These are phyloP conservation scores for Microcebus jonahi DNA, from an alignment of 2,113 vertebrate species.

Conservation along the genomic window DNA sequence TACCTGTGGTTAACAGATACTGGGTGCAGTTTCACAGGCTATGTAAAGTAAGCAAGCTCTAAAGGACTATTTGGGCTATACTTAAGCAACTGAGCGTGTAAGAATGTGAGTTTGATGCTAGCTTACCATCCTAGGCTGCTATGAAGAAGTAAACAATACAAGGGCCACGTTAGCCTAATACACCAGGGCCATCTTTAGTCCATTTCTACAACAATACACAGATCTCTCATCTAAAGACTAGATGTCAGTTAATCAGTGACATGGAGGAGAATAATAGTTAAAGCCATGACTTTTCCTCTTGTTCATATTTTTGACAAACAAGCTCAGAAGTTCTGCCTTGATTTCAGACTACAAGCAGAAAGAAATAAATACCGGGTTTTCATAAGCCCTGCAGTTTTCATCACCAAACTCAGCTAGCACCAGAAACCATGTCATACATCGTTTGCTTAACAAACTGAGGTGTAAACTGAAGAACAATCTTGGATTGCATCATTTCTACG, in stretches of 20 bases:
- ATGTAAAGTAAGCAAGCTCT: not conserved
- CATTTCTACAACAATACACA: not conserved
- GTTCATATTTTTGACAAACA: not conserved
- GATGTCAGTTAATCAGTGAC: not conserved
- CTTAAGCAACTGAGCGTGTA: not conserved
- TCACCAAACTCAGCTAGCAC: not conserved
- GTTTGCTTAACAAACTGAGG: not conserved
- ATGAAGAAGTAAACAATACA: not conserved
- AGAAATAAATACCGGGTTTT: not conserved
- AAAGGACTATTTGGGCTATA: not conserved
- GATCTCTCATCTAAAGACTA: not conserved
- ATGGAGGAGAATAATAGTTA: not conserved
- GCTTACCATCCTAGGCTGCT: not conserved
- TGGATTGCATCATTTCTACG: not conserved
- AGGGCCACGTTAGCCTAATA: not conserved
- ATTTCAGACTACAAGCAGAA: not conserved
- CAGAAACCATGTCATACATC: not conserved
- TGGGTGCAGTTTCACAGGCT: not conserved
- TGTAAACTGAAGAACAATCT: not conserved
- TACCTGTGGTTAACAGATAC: not conserved
- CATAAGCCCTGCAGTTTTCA: not conserved
- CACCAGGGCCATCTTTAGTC: not conserved
- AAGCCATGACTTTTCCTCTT: not conserved
- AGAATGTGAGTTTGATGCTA: not conserved
- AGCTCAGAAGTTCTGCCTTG: not conserved